These are phyloP conservation scores for Odontomachus brunneus DNA, from an alignment of 1,140 invertebrate genomes.

Conservation along the genomic window DNA sequence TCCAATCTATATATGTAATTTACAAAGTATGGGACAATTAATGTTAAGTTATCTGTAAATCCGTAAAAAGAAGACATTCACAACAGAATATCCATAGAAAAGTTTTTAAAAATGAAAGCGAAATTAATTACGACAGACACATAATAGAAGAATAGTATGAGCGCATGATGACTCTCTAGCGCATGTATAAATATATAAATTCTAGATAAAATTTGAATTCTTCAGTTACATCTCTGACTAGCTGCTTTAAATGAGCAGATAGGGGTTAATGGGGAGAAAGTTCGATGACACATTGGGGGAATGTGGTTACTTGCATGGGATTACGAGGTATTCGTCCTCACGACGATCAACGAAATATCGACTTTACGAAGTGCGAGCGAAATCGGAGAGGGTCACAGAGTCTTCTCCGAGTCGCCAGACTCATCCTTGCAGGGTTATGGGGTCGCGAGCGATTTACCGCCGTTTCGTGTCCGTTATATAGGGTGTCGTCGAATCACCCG, in stretches of 20 bases:
- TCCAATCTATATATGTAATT: too few species aligned
- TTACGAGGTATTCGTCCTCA: constrained; percentile 5
- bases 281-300: too few species aligned
- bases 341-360: constrained; percentile 28
- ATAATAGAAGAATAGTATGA: too few species aligned
- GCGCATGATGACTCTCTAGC: too few species aligned
- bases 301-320: not conserved
- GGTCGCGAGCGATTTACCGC: constrained; percentile 44
- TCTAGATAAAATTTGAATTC: too few species aligned
- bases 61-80: not conserved
- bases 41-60: too few species aligned
- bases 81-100: not conserved
- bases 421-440: constrained; percentile 37
- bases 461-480: constrained; percentile 37
- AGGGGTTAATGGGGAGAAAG: too few species aligned
- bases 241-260: too few species aligned
- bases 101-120: not conserved
- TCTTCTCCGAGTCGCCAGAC: constrained; percentile 38
- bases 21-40: too few species aligned
- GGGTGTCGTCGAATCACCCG: constrained; percentile 47
- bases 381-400: constrained; percentile 27
- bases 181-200: too few species aligned
- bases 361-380: constrained; percentile 29
- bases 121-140: too few species aligned
- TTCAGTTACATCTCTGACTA: too few species aligned